phyloP scores from a whole-genome alignment of 2,888 invertebrate species.

The Melinaea menophilus region DNA sequence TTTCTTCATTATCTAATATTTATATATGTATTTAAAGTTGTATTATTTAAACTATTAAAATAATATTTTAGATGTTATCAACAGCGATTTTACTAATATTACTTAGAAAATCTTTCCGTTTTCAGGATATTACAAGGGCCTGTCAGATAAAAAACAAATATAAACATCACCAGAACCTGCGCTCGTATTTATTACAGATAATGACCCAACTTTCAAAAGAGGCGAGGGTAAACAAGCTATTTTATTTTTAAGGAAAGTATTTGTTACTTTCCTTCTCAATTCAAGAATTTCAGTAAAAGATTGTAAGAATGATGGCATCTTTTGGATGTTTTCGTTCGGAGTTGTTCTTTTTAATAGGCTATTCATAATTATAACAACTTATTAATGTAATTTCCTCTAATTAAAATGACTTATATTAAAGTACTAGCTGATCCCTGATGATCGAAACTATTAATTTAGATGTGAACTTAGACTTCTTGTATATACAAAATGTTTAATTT shows the following conservation, averaged over 20 bases:
- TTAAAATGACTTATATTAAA: too few species aligned
- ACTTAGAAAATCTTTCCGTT: not conserved
- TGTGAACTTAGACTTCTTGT: too few species aligned
- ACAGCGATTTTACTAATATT: not conserved
- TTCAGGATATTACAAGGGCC: constrained; percentile 8
- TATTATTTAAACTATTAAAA: not conserved
- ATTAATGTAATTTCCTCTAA: not conserved
- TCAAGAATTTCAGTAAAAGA: not conserved
- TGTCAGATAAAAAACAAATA: constrained; percentile 14
- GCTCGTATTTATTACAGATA: constrained; percentile 25
- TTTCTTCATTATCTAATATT: too few species aligned
- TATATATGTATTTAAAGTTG: too few species aligned
- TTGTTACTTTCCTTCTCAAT: not conserved
- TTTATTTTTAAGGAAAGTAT: constrained; percentile 22
- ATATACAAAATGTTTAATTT: too few species aligned
- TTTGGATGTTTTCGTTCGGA: not conserved
- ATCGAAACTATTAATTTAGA: too few species aligned
- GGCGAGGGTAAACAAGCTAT: constrained; percentile 22
- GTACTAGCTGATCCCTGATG: too few species aligned
- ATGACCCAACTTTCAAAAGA: constrained; percentile 21
- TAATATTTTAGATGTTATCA: not conserved
- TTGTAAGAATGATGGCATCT: constrained; percentile 4
- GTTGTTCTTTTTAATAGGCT: constrained; percentile 11
- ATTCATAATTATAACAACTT: not conserved
- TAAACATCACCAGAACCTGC: constrained; percentile 20